Evolutionary conservation across 2,113 vertebrate genomes (phyloP).

Genomic region (Clinocottus analis): DNA sequence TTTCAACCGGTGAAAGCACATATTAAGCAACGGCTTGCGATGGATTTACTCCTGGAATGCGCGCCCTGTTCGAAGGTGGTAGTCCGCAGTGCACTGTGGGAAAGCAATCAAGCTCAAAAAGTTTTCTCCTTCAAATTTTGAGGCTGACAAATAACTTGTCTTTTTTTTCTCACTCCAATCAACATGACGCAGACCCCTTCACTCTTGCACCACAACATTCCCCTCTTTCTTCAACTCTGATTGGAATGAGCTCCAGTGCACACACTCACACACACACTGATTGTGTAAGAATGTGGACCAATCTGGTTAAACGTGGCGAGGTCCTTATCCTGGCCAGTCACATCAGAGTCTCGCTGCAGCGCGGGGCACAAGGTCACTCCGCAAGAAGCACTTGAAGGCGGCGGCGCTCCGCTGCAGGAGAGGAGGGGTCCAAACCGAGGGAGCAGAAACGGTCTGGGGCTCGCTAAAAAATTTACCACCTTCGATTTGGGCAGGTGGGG

Average conservation of each 20-base stretch:
- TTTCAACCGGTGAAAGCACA: too few relatives aligned
- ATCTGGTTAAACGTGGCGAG: constrained; percentile 38
- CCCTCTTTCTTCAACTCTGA: constrained; percentile 70
- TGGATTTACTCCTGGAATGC: constrained; percentile 73
- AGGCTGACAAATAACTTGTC: constrained; percentile 78
- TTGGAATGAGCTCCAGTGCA: constrained; percentile 75
- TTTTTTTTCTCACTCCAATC: constrained; percentile 72
- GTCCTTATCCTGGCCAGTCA: constrained; percentile 47
- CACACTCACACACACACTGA: constrained; percentile 37
- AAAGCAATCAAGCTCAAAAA: constrained; percentile 77
- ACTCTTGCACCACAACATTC: constrained; percentile 34
- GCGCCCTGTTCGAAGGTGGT: constrained; percentile 66
- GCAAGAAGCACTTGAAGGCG: constrained; percentile 49
- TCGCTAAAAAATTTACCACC: constrained; percentile 69
- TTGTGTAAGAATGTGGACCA: constrained; percentile 61
- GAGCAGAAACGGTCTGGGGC: constrained; percentile 55
- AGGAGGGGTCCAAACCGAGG: constrained; percentile 31
- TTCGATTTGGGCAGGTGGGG: constrained; percentile 40
- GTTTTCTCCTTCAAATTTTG: constrained; percentile 71
- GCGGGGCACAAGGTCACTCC: constrained; percentile 27
- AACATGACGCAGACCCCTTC: constrained; percentile 71
- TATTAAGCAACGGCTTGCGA: too few relatives aligned
- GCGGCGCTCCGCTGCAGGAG: constrained; percentile 1
- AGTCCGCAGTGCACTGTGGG: constrained; percentile 51
- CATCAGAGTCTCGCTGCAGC: constrained; percentile 45